Evolutionary conservation across 2,888 invertebrate genomes (phyloP).

Genomic region (Eristalis intricaria): DNA sequence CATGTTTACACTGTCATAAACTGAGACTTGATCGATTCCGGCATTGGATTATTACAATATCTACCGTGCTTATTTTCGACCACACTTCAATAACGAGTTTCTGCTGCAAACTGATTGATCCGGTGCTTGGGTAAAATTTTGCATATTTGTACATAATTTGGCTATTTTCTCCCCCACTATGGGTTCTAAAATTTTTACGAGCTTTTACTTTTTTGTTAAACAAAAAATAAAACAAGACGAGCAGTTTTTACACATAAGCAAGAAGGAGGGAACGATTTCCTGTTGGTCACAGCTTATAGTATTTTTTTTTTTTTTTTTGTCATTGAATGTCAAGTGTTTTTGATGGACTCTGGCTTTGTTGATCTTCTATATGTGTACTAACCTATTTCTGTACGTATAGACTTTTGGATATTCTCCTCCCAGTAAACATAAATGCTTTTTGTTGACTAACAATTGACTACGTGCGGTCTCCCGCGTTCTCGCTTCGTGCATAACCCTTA

Average conservation of each 20-base stretch:
- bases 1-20: too few species aligned
- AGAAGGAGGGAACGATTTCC: not conserved
- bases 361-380: not conserved
- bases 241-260: not conserved
- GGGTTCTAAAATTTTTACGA: not conserved
- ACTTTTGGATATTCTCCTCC: not conserved
- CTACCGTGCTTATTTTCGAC: not conserved
- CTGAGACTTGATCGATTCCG: not conserved
- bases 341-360: not conserved
- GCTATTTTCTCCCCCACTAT: not conserved
- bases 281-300: not conserved
- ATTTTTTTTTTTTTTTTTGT: not conserved
- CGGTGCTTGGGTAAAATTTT: not conserved
- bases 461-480: not conserved
- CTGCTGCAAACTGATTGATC: not conserved
- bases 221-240: not conserved
- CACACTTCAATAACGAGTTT: not conserved
- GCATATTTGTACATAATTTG: not conserved
- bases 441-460: not conserved
- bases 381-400: not conserved
- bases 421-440: not conserved
- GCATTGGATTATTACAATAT: not conserved
- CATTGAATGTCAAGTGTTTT: not conserved
- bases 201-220: not conserved
- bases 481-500: not conserved